Base-by-base conservation (phyloP, 2,113 vertebrate genomes). In the Semnornis frantzii region DNA sequence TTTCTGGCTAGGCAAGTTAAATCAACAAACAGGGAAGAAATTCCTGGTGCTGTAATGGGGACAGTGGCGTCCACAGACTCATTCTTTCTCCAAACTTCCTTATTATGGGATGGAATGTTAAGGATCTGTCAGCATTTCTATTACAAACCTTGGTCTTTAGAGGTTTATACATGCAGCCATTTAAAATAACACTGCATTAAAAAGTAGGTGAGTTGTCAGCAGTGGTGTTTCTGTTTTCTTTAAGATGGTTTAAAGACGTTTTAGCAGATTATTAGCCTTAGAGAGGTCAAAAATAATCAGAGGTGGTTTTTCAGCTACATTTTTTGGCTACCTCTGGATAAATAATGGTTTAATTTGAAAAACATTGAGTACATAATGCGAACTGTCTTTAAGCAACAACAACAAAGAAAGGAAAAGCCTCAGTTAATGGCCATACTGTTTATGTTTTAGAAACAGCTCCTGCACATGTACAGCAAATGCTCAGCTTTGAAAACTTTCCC, bases 71-170 rank as follows among this genome's bases (percentile, higher is more conserved):
- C 90, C 92, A 77, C 87, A 88, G 55, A 23, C 64, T 79, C 84
- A 72, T 89, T 90, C 86, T 93, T 70, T 84, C 90, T 93, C 18
- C 1, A 78, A 90, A 90, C 66, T 72, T 78, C 95, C 85, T 93
- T 96, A 96, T 96, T 96, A 97, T 96, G 96, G 95, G 95, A 96
- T 94, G 93, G 95, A 95, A 95, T 88, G 87, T 92, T 95, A 97
- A 96, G 90, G 93, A 97, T 96, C 96, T 97, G 95, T 96, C 96
- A 97, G 96, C 97, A 96, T 96, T 97, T 95, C 94, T 96, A 78
- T 94, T 95, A 92, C 91, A 94, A 96, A 96, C 92, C 96, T 96
- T 91, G 89, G 93, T 73, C 92, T 97, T 97, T 15, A 89, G 97
- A 96, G 94, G 94, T 95, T 97, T 97, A 95, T 97, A 96, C 96